These are phyloP conservation scores for Caenorhabditis remanei DNA, from an alignment of 1,140 invertebrate genomes.

Conservation along the genomic window DNA sequence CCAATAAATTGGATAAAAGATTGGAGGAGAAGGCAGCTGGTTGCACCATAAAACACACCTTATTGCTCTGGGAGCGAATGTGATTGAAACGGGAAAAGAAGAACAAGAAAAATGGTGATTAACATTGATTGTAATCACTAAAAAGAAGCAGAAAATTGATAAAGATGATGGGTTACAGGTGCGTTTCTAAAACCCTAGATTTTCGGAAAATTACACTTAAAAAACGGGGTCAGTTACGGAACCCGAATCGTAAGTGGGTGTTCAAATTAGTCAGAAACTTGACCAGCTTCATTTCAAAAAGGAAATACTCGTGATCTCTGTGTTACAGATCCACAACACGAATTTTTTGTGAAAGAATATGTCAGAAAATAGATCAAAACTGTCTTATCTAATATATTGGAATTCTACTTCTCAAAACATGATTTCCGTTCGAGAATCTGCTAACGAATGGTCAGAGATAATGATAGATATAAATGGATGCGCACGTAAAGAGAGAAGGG, in stretches of 20 bases:
- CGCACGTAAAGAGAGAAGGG: neutral
- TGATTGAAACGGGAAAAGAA: neutral
- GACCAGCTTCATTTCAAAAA: neutral
- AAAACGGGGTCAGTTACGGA: too few species aligned
- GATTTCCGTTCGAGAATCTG: neutral
- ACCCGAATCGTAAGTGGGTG: too few species aligned
- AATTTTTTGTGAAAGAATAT: too few species aligned
- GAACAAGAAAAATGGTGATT: neutral
- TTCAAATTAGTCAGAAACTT: neutral
- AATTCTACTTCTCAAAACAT: neutral
- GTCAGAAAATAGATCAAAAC: too few species aligned
- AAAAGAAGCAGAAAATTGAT: neutral
- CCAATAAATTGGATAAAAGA: constrained; percentile 23
- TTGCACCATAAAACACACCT: constrained; percentile 42
- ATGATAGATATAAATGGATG: constrained; percentile 26
- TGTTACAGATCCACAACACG: too few species aligned
- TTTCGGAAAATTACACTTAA: neutral
- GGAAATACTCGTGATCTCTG: too few species aligned
- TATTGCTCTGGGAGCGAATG: neutral
- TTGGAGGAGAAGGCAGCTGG: constrained; percentile 20
- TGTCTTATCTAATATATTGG: too few species aligned
- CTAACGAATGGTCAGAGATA: neutral
- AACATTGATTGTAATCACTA: constrained; percentile 40
- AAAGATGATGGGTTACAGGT: neutral
- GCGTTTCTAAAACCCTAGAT: neutral